A percentile compares a stretch with the other conserved stretches of the same genome.
phyloP scores from a whole-genome alignment of 2,888 invertebrate species.

The Troilus luridus region DNA sequence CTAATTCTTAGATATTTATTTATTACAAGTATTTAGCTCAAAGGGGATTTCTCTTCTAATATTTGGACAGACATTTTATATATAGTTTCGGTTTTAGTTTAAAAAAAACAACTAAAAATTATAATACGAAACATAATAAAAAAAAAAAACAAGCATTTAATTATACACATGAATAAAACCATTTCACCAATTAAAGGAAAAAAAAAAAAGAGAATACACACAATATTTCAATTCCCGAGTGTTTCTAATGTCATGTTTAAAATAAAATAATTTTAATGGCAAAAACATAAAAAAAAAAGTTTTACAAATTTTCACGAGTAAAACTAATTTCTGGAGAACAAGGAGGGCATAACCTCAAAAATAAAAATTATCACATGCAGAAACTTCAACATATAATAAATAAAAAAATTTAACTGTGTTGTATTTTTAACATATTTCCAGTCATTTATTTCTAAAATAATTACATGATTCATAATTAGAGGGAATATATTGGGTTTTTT shows the following conservation, averaged over 20 bases:
- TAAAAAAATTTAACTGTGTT: neutral
- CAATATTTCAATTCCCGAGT: neutral
- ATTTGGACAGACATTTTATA: neutral
- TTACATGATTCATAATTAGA: neutral
- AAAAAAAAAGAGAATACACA: neutral
- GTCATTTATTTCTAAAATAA: neutral
- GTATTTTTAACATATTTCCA: neutral
- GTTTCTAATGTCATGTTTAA: neutral
- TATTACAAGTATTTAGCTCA: neutral
- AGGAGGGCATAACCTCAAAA: neutral
- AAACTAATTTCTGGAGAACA: neutral
- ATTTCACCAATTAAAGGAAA: neutral
- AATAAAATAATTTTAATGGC: neutral
- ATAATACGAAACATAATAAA: neutral
- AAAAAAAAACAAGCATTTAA: neutral
- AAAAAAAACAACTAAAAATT: neutral
- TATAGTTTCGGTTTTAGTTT: neutral
- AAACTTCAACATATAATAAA: neutral
- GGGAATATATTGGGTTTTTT: too few relatives aligned
- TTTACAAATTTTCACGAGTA: neutral
- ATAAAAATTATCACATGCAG: neutral
- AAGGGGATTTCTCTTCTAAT: neutral
- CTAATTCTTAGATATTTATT: neutral
- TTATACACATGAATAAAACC: neutral
- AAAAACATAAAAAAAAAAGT: neutral